Evolutionary conservation across 2,797 vertebrate genomes (phyloP).

Genomic region (Mus minutoides): DNA sequence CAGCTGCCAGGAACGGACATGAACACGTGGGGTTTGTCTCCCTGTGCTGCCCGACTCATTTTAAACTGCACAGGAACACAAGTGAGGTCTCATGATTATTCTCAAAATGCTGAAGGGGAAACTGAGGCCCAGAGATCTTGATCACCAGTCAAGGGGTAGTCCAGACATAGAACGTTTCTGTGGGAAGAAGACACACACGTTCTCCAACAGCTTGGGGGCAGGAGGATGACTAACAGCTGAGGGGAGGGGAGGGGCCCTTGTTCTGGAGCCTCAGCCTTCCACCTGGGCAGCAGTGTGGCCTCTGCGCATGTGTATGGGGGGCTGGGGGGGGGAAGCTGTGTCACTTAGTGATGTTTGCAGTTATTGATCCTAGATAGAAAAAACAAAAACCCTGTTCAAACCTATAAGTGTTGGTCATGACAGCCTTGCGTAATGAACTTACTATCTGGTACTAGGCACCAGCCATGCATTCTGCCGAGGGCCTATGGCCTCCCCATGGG

Average conservation of each 20-base stretch:
- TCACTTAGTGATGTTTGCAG: neutral
- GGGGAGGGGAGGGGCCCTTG: neutral
- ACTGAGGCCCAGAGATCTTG: neutral
- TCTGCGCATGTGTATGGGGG: accelerated
- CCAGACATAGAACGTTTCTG: neutral
- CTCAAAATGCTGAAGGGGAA: neutral
- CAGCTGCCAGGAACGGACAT: neutral
- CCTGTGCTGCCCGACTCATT: neutral
- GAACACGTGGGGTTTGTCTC: neutral
- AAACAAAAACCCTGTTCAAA: neutral
- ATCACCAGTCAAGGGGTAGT: neutral
- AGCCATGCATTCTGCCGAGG: neutral
- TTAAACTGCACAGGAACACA: neutral
- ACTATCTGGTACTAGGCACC: accelerated
- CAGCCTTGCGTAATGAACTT: neutral
- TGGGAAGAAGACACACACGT: too few species aligned
- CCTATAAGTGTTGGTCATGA: neutral
- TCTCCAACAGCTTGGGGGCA: neutral
- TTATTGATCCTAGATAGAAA: neutral
- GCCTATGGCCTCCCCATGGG: neutral
- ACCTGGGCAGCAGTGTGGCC: neutral
- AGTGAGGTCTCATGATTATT: neutral
- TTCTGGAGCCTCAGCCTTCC: neutral
- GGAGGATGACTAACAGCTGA: neutral
- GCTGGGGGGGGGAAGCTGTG: neutral